phyloP scores from a whole-genome alignment of 2,113 vertebrate species.

The Leucoraja erinaceus region DNA sequence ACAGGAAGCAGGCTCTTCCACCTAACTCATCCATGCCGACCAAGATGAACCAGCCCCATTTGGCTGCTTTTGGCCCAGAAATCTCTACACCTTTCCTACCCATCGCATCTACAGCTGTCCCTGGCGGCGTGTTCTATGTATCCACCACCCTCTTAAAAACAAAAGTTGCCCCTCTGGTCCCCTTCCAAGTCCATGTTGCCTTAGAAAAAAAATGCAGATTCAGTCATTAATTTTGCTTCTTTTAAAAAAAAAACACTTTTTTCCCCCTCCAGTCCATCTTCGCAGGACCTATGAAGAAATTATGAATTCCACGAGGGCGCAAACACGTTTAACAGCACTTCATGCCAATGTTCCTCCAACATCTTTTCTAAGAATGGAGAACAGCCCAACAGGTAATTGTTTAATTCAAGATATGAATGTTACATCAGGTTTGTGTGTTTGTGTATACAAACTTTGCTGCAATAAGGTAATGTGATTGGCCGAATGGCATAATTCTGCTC shows the following conservation, averaged over 20 bases:
- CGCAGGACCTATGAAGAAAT: conserved; percentile 26
- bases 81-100: too few species aligned
- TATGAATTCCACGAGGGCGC: conserved; percentile 17
- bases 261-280: not conserved
- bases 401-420: conserved; percentile 1
- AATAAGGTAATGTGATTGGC: too few species aligned
- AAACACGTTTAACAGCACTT: not conserved
- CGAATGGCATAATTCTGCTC: too few species aligned
- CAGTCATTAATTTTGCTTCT: not conserved
- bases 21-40: too few species aligned
- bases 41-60: too few species aligned
- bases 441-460: not conserved
- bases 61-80: too few species aligned
- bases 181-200: not conserved
- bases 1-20: too few species aligned
- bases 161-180: too few species aligned
- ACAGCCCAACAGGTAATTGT: not conserved
- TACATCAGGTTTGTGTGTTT: not conserved
- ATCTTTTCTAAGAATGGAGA: not conserved
- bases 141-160: too few species aligned
- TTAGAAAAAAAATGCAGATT: not conserved
- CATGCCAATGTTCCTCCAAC: conserved; percentile 13
- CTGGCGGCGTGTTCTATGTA: too few species aligned
- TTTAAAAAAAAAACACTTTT: not conserved
- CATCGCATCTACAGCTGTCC: too few species aligned